Evolutionary conservation across 1,140 invertebrate species (phyloP).

Genomic region (Gonioctena quinquepunctata): DNA sequence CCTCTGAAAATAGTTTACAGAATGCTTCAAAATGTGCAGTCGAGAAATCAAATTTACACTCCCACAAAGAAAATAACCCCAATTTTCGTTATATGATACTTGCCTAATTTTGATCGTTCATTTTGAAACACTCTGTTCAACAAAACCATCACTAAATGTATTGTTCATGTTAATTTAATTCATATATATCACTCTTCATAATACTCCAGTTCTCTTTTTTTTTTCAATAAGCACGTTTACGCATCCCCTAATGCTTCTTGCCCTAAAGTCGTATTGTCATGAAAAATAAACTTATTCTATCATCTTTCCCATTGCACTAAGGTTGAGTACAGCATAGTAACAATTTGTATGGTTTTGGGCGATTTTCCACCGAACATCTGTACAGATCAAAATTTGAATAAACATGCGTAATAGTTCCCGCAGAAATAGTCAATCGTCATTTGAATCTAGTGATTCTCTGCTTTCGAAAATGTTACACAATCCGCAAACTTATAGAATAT

Average conservation of each 20-base stretch:
- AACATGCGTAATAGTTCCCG: too few relatives aligned
- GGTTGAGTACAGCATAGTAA: conserved; percentile 15
- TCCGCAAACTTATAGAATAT: too few relatives aligned
- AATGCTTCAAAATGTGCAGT: conserved; percentile 40
- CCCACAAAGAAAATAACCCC: too few relatives aligned
- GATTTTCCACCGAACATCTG: not conserved
- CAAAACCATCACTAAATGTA: conserved; percentile 41
- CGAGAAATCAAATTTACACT: too few relatives aligned
- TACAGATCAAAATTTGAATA: not conserved
- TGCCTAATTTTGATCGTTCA: too few relatives aligned
- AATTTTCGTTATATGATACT: too few relatives aligned
- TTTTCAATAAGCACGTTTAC: conserved; percentile 20
- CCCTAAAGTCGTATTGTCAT: conserved; percentile 44
- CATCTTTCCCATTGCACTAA: conserved; percentile 30
- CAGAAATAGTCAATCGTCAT: too few relatives aligned
- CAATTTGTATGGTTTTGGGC: not conserved
- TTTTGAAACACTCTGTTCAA: conserved; percentile 27
- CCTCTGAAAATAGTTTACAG: conserved; percentile 15
- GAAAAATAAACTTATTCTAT: conserved; percentile 22
- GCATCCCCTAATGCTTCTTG: conserved; percentile 32
- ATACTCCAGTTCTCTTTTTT: conserved; percentile 45
- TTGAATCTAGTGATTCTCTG: too few relatives aligned
- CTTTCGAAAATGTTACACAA: too few relatives aligned
- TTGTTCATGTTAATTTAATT: conserved; percentile 37
- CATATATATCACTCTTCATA: conserved; percentile 51